Percentiles rank a stretch among this genome's conserved stretches.
Conservation (phyloP, 2,797 vertebrate species). For the Melanotaenia parkinsoni region DNA sequence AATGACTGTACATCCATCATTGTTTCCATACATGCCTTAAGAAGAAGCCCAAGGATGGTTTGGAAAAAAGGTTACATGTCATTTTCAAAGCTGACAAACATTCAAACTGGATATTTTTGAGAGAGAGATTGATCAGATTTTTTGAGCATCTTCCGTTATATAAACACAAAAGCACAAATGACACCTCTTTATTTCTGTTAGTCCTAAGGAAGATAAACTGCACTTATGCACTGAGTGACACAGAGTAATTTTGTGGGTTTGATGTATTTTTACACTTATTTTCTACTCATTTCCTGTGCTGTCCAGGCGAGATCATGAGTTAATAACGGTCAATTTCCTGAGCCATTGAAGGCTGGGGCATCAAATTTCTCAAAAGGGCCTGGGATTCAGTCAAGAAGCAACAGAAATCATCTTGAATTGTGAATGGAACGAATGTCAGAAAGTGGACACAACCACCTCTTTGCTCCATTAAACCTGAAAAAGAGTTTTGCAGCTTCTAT, state of each 20-base stretch:
- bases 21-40: constrained; percentile 66
- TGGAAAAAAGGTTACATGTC: neutral
- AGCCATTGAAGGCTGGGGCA: neutral
- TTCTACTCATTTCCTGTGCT: constrained; percentile 18
- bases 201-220: neutral
- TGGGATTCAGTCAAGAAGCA: constrained; percentile 18
- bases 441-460: constrained; percentile 1
- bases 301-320: neutral
- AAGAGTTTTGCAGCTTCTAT: neutral
- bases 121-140: constrained; percentile 8
- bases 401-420: constrained; percentile 27
- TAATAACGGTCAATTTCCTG: constrained; percentile 1
- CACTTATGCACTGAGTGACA: constrained; percentile 7
- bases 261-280: constrained; percentile 8
- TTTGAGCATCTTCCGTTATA: constrained; percentile 8
- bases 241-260: constrained; percentile 9
- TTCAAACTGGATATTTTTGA: constrained; percentile 3
- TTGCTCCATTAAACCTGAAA: constrained; percentile 21
- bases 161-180: constrained; percentile 18
- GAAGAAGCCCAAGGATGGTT: constrained; percentile 1
- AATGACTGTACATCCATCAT: constrained; percentile 1
- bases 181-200: neutral
- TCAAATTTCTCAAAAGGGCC: constrained; percentile 7
- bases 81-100: constrained; percentile 16
- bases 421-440: constrained; percentile 13